phyloP scores from a whole-genome alignment of 2,888 invertebrate species.

The Rugalucina vietnamica region DNA sequence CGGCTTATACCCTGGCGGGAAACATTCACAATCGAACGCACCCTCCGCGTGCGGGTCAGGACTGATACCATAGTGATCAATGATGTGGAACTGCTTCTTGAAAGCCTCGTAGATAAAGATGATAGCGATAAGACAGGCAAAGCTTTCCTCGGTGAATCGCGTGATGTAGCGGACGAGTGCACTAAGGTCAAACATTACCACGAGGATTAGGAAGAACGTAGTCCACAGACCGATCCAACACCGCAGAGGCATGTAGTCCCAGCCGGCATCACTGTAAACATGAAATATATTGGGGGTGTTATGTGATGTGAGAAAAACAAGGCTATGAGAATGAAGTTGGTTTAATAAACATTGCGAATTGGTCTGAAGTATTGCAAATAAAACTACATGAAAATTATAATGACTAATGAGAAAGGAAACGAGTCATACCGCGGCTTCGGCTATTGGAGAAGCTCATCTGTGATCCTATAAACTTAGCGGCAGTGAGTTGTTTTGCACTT shows the following conservation, averaged over 20 bases:
- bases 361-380: no score
- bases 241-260: slow-evolving; percentile 97
- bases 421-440: no score
- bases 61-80: slow-evolving; percentile 57
- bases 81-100: slow-evolving; percentile 92
- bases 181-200: slow-evolving; percentile 97
- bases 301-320: no score
- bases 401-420: no score
- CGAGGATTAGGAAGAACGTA: slow-evolving; percentile 91
- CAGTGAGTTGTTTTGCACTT: no score
- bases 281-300: no score
- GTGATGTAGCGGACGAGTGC: slow-evolving; percentile 99
- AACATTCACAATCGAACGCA: slow-evolving; percentile 55
- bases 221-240: slow-evolving; percentile 99
- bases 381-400: no score
- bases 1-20: slow-evolving; percentile 37
- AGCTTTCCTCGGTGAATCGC: slow-evolving; percentile 98
- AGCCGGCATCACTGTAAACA: slow-evolving; percentile 85
- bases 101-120: slow-evolving; percentile 99
- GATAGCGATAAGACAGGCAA: slow-evolving; percentile 97
- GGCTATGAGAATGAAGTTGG: no score
- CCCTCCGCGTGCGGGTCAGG: slow-evolving; percentile 41
- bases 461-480: no score
- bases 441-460: no score
- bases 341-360: no score